These are phyloP conservation scores for Acleris laterana DNA, from an alignment of 2,888 invertebrate species.

Conservation along the genomic window DNA sequence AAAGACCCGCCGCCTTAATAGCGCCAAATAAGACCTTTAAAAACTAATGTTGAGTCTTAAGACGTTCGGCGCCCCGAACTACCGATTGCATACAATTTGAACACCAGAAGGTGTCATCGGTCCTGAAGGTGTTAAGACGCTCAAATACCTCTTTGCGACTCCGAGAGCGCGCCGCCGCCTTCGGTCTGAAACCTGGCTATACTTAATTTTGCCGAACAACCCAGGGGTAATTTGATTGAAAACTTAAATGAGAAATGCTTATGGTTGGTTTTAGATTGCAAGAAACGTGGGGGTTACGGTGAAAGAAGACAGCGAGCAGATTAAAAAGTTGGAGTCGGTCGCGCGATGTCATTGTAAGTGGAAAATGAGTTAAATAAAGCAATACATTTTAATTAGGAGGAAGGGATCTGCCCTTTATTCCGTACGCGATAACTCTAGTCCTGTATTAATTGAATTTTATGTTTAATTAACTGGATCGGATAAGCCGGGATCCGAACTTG, in stretches of 20 bases:
- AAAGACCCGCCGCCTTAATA: constrained; percentile 75
- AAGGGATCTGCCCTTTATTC: constrained; percentile 81
- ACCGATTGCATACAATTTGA: too few species aligned
- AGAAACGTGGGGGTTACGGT: constrained; percentile 55
- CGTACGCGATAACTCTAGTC: constrained; percentile 78
- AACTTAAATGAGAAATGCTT: constrained; percentile 40
- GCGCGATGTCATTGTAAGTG: constrained; percentile 82
- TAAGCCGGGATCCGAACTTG: constrained; percentile 57
- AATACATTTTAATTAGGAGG: constrained; percentile 84
- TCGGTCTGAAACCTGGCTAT: constrained; percentile 65
- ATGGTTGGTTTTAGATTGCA: constrained; percentile 42
- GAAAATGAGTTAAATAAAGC: constrained; percentile 85
- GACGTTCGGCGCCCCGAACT: constrained; percentile 55
- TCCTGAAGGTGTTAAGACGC: too few species aligned
- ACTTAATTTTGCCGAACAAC: constrained; percentile 59
- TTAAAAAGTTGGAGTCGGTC: constrained; percentile 83
- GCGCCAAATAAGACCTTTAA: constrained; percentile 83
- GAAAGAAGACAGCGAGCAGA: constrained; percentile 71
- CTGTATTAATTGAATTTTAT: constrained; percentile 84
- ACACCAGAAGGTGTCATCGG: too few species aligned
- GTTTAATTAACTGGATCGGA: constrained; percentile 80
- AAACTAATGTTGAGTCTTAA: constrained; percentile 83
- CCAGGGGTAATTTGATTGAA: constrained; percentile 39
- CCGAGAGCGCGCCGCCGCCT: constrained; percentile 65
- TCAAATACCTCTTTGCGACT: constrained; percentile 83